These are phyloP conservation scores for Saxicola maurus DNA, from an alignment of 2,797 vertebrate genomes.

Conservation along the genomic window DNA sequence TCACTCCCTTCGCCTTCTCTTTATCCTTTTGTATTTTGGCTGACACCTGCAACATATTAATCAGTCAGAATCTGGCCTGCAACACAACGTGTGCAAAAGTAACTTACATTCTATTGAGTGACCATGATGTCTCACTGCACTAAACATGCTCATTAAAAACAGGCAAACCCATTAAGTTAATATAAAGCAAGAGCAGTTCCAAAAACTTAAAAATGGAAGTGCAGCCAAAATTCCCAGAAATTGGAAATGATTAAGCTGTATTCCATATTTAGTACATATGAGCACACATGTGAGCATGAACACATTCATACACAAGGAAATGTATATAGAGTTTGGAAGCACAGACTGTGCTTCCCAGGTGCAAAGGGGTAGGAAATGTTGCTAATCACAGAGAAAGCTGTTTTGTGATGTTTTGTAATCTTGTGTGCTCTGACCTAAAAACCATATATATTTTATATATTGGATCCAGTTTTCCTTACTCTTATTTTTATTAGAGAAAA, in stretches of 20 bases:
- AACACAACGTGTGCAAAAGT: neutral
- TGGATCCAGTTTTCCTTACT: neutral
- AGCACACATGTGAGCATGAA: neutral
- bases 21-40: constrained; percentile 36
- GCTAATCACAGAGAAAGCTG: neutral
- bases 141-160: constrained; percentile 29
- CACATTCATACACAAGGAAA: neutral
- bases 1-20: neutral
- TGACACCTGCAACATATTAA: constrained; percentile 6
- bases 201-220: constrained; percentile 6
- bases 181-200: neutral
- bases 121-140: constrained; percentile 9
- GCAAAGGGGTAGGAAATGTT: neutral
- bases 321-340: neutral
- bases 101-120: neutral
- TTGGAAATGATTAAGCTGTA: neutral
- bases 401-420: neutral
- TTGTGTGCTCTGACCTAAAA: neutral
- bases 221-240: constrained; percentile 24
- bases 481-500: neutral
- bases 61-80: constrained; percentile 12
- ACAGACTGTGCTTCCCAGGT: neutral
- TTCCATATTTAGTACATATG: neutral
- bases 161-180: constrained; percentile 14
- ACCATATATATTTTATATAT: neutral